phyloP scores from a whole-genome alignment of 2,113 vertebrate species.

The Megaptera novaeangliae region DNA sequence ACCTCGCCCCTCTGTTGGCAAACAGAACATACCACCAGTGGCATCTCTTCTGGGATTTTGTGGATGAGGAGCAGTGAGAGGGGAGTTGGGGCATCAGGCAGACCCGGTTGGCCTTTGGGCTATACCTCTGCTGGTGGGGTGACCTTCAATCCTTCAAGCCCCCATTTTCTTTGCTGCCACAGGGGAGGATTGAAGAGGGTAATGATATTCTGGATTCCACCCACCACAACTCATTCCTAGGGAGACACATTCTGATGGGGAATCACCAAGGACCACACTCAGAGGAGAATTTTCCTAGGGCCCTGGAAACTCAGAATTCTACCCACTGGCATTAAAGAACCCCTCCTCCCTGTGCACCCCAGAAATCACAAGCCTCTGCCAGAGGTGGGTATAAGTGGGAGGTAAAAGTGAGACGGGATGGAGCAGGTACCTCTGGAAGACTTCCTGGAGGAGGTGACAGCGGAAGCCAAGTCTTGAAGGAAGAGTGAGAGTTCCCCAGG shows the following conservation, averaged over 20 bases:
- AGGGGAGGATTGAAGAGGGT: not conserved
- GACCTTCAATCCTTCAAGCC: not conserved
- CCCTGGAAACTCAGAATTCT: not conserved
- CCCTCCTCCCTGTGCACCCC: not conserved
- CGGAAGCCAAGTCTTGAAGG: not conserved
- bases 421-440: not conserved
- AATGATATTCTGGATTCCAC: not conserved
- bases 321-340: not conserved
- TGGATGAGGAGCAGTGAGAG: not conserved
- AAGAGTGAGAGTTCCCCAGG: not conserved
- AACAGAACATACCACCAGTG: rapidly evolving
- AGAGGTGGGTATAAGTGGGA: not conserved
- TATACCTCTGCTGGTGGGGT: not conserved
- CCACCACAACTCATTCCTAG: not conserved
- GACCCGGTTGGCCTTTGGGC: not conserved
- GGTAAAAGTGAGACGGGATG: not conserved
- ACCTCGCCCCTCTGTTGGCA: no score
- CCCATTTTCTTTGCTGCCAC: not conserved
- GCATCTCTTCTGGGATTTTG: not conserved
- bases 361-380: not conserved
- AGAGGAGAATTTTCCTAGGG: not conserved
- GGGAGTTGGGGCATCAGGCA: not conserved
- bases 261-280: not conserved
- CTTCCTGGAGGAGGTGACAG: not conserved
- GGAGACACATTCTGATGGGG: not conserved